These are phyloP conservation scores for Drosophila limbata DNA, from an alignment of 2,888 invertebrate species.

Conservation along the genomic window DNA sequence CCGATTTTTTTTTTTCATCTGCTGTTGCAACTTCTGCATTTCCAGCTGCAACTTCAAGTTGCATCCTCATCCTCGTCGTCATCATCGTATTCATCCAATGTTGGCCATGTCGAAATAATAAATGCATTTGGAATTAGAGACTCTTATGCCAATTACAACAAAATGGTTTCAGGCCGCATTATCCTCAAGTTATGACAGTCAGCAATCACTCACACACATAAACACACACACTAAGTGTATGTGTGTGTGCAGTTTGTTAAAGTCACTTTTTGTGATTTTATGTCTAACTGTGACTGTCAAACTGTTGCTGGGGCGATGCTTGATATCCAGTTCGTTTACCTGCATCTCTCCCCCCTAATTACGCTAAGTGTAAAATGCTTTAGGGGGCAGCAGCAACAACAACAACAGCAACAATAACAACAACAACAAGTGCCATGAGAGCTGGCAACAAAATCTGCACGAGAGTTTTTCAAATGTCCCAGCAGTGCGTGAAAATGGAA, in stretches of 20 bases:
- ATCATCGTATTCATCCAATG: slow-evolving; percentile 15
- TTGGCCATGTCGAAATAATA: slow-evolving; percentile 76
- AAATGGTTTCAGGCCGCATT: slow-evolving; percentile 82
- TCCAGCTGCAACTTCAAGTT: slow-evolving; percentile 12
- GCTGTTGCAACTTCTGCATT: slow-evolving; percentile 13
- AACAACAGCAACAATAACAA: slow-evolving; percentile 19
- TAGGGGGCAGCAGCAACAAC: slow-evolving; percentile 21
- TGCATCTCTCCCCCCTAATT: slow-evolving; percentile 63
- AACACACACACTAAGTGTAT: slow-evolving; percentile 8
- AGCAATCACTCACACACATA: slow-evolving; percentile 17
- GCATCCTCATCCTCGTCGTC: background rate
- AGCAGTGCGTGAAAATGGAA: slow-evolving; percentile 79
- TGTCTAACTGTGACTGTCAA: slow-evolving; percentile 44
- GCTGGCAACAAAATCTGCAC: slow-evolving; percentile 58
- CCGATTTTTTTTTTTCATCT: slow-evolving; percentile 5
- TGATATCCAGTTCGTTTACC: slow-evolving; percentile 45
- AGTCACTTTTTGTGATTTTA: slow-evolving; percentile 18
- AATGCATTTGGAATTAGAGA: slow-evolving; percentile 77
- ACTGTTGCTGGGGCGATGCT: slow-evolving; percentile 37
- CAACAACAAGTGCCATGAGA: slow-evolving; percentile 42
- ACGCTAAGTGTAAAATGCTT: slow-evolving; percentile 69
- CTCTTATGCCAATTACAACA: slow-evolving; percentile 78
- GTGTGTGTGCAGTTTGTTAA: slow-evolving; percentile 16
- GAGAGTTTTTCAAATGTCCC: slow-evolving; percentile 73
- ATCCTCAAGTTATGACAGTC: slow-evolving; percentile 82